Percentiles rank a stretch among this genome's conserved stretches.
Evolutionary conservation across 2,888 invertebrate genomes (phyloP).

Genomic region (Pammene fasciana): DNA sequence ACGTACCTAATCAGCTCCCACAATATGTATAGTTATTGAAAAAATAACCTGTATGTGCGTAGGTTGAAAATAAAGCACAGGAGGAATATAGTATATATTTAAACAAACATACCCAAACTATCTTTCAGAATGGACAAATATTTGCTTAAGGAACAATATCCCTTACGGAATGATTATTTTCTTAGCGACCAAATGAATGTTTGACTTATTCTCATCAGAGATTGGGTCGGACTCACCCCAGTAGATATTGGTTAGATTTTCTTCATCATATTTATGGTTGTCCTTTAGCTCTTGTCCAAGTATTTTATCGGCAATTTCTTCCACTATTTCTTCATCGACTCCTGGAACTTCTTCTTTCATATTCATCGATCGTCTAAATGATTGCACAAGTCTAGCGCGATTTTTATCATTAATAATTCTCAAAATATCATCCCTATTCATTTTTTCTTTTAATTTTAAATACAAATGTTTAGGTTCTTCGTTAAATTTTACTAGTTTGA

Average conservation of each 20-base stretch:
- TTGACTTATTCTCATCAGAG: slow-evolving; percentile 11
- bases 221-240: slow-evolving; percentile 64
- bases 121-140: slow-evolving; percentile 13
- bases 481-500: slow-evolving; percentile 50
- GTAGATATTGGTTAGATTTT: slow-evolving; percentile 55
- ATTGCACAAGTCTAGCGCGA: slow-evolving; percentile 49
- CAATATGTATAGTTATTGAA: too few relatives aligned
- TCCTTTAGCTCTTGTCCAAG: slow-evolving; percentile 63
- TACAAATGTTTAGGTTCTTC: slow-evolving; percentile 64
- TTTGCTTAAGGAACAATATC: slow-evolving; percentile 19
- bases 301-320: slow-evolving; percentile 65
- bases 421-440: slow-evolving; percentile 72
- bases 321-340: slow-evolving; percentile 48
- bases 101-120: neutral
- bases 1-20: too few relatives aligned
- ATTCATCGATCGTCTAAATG: slow-evolving; percentile 55
- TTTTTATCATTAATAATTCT: slow-evolving; percentile 56
- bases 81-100: neutral
- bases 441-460: slow-evolving; percentile 67
- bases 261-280: slow-evolving; percentile 56
- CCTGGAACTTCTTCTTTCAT: slow-evolving; percentile 4
- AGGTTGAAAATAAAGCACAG: too few relatives aligned
- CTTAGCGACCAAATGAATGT: slow-evolving; percentile 8
- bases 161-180: slow-evolving; percentile 7
- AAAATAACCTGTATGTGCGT: too few relatives aligned